Evolutionary conservation across 2,113 vertebrate species (phyloP), one percentile per base, ranked within the genome.

Genomic region (Leucopsar rothschildi): DNA sequence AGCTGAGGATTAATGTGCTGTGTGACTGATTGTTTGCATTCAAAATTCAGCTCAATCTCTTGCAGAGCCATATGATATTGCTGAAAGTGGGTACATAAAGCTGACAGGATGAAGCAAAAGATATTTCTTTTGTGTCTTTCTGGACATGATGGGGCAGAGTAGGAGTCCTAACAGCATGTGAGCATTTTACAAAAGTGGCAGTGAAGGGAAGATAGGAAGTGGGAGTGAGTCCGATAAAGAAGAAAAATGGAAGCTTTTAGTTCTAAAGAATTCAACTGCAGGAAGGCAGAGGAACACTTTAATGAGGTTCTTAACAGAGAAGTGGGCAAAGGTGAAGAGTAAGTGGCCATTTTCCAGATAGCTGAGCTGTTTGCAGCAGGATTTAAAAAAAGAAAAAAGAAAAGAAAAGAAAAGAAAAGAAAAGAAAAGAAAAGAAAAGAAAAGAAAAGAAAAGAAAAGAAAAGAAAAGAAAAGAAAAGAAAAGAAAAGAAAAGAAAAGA

Each of bases 271-370:
- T 91, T 92, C 88, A 89, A 18, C 33, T 82, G 61, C 65, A 68
- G 77, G 82, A 95, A 95, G 83, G 47, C 86, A 84, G 72, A 93
- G 44, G 80, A 87, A 79, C 35, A 60, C 57, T 91, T 92, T 96
- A 95, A 95, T 97, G 86, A 95, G 89, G 61, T 95, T 82, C 77
- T 95, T 89, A 93, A 82, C 83, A 92, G 83, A 90, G 87, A 90
- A 44, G 56, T 91, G 65, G 50, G 61, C 65, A 91, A 93, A 92
- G 91, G 94, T 95, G 84, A 91, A 89, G 77, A 93, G 56, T 90
- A 96, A 93, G 83, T 75, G 83, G 65, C 57, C 3, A 29, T 91
- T 86, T 92, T 84, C 56, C 57, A 71, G 89, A 82, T 18, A 79
- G 84, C 57, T 27, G 37, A 87, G 70, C 31, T 92, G 78, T 85